Evolutionary conservation across 2,797 vertebrate species (phyloP).

Genomic region (Apodemus agrarius): DNA sequence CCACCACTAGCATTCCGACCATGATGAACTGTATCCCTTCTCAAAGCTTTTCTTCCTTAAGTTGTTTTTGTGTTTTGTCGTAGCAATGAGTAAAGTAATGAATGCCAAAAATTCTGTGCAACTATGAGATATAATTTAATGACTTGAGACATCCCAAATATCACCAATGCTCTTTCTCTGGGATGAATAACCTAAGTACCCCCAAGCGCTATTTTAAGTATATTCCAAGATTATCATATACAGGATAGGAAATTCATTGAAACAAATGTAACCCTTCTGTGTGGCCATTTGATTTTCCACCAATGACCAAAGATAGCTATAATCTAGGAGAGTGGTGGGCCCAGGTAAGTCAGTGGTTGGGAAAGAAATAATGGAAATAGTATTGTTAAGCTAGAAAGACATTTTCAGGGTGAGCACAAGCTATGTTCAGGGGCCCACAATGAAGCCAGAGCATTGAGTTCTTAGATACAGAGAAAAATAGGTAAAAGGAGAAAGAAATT

Average conservation of each 20-base stretch:
- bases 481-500: background rate
- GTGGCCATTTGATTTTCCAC: slow-evolving; percentile 6
- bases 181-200: background rate
- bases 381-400: slow-evolving; percentile 40
- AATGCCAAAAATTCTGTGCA: background rate
- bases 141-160: background rate
- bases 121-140: slow-evolving; percentile 41
- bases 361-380: background rate
- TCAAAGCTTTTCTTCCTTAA: background rate
- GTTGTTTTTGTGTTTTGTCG: background rate
- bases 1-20: background rate
- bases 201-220: background rate
- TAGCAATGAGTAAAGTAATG: background rate
- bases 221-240: background rate
- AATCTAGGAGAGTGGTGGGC: background rate
- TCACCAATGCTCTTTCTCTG: background rate
- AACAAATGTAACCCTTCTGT: background rate
- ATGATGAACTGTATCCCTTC: background rate
- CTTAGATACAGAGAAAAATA: slow-evolving; percentile 20
- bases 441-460: background rate
- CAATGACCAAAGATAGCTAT: background rate
- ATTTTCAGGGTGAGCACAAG: background rate
- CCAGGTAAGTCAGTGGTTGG: background rate
- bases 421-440: rapidly evolving
- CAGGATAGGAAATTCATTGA: background rate